Evolutionary conservation across 2,888 invertebrate genomes (phyloP).

Genomic region (Drosophila atroscutellata): DNA sequence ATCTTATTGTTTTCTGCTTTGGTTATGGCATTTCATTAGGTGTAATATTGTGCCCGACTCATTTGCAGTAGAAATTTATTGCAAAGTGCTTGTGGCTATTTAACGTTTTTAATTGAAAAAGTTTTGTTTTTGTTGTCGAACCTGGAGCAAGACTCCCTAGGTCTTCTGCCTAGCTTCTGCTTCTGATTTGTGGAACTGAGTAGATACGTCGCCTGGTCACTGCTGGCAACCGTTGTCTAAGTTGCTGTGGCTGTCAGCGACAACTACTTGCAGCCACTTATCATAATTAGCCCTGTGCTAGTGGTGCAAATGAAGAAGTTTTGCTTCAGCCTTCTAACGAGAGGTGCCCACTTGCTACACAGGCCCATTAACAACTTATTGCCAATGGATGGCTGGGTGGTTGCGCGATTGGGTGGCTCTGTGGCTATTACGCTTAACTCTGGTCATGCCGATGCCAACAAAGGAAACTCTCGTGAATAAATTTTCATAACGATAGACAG

Average conservation of each 20-base stretch:
- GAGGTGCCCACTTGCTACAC: slow-evolving; percentile 52
- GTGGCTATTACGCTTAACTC: slow-evolving; percentile 24
- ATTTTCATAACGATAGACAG: slow-evolving; percentile 62
- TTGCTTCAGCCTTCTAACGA: slow-evolving; percentile 45
- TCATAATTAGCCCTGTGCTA: slow-evolving; percentile 66
- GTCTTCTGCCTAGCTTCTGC: slow-evolving; percentile 17
- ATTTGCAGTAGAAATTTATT: slow-evolving; percentile 63
- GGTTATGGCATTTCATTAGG: slow-evolving; percentile 51
- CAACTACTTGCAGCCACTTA: slow-evolving; percentile 72
- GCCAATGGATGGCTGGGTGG: slow-evolving; percentile 35
- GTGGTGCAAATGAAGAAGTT: slow-evolving; percentile 62
- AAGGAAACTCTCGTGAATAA: slow-evolving; percentile 42
- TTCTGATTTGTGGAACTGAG: slow-evolving; percentile 20
- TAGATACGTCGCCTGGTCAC: slow-evolving; percentile 35
- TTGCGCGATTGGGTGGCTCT: slow-evolving; percentile 1
- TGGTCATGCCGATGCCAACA: slow-evolving; percentile 18
- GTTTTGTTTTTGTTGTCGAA: slow-evolving; percentile 67
- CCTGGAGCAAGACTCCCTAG: slow-evolving; percentile 23
- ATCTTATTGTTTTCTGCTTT: slow-evolving; percentile 30
- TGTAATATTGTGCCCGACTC: slow-evolving; percentile 58
- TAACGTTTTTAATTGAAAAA: slow-evolving; percentile 75
- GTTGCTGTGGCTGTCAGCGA: slow-evolving; percentile 54
- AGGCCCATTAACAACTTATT: slow-evolving; percentile 63
- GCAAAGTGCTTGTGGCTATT: slow-evolving; percentile 72
- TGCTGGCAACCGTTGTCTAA: slow-evolving; percentile 36